Percentiles rank a stretch among this genome's conserved stretches.
These are phyloP conservation scores for Botia kubotai DNA, from an alignment of 2,797 vertebrate species.

Conservation along the genomic window DNA sequence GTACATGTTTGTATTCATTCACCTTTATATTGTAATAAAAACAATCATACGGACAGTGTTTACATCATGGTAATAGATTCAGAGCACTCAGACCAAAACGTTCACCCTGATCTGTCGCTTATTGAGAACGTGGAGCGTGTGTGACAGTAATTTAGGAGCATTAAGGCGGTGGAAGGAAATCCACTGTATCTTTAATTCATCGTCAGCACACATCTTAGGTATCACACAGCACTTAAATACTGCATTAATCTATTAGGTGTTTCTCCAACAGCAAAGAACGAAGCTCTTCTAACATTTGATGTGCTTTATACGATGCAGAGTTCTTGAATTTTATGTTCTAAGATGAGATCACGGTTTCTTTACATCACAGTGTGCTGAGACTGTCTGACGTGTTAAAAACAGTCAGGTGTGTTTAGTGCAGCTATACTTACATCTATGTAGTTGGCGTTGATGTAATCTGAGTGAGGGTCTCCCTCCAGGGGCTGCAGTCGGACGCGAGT, in stretches of 20 bases:
- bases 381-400: background rate
- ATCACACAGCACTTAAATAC: background rate
- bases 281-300: constrained; percentile 4
- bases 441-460: constrained; percentile 98
- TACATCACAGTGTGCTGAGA: background rate
- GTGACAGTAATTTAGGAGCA: background rate
- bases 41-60: constrained; percentile 37
- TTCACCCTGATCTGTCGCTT: constrained; percentile 4
- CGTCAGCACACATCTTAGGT: background rate
- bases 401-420: background rate
- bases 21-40: constrained; percentile 22
- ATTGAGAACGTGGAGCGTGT: constrained; percentile 1
- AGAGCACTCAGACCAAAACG: background rate
- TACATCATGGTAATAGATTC: constrained; percentile 22
- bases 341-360: background rate
- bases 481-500: constrained; percentile 92
- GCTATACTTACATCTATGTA: constrained; percentile 91
- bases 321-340: background rate
- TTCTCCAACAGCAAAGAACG: constrained; percentile 16
- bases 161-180: background rate
- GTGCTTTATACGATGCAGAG: background rate
- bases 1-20: constrained; percentile 24
- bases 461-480: constrained; percentile 94
- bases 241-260: constrained; percentile 23
- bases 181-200: background rate